These are phyloP conservation scores for Lypha dubia DNA, from an alignment of 2,888 invertebrate species.

Conservation along the genomic window DNA sequence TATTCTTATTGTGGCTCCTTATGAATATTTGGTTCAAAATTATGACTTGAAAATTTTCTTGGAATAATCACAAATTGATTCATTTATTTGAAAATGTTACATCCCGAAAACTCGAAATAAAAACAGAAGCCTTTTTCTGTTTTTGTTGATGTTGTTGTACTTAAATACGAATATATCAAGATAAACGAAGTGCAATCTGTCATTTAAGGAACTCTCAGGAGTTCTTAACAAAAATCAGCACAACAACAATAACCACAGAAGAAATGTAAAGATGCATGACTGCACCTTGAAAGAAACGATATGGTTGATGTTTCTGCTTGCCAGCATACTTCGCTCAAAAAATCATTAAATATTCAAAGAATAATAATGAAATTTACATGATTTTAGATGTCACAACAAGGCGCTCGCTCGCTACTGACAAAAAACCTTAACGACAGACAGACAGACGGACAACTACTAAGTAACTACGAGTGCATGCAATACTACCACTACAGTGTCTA, in stretches of 20 bases:
- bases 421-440: conserved; percentile 58
- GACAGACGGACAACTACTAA: conserved; percentile 18
- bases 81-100: background rate
- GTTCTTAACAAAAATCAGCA: conserved; percentile 20
- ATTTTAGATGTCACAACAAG: conserved; percentile 69
- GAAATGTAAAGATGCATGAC: conserved; percentile 16
- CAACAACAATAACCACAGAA: conserved; percentile 28
- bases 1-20: no score
- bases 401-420: conserved; percentile 71
- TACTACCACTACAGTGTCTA: conserved; percentile 45
- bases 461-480: background rate
- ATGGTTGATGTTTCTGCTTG: background rate
- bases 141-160: no score
- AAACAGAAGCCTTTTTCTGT: conserved; percentile 55
- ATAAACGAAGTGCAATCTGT: conserved; percentile 70
- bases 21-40: background rate
- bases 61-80: conserved; percentile 49
- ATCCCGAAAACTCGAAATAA: conserved; percentile 4
- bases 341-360: conserved; percentile 71
- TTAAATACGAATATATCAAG: conserved; percentile 29
- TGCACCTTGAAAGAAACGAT: conserved; percentile 53
- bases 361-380: conserved; percentile 72
- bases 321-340: conserved; percentile 42
- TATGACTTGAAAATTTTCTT: conserved; percentile 15
- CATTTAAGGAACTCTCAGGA: conserved; percentile 62